Base-by-base conservation (phyloP, 2,113 vertebrate species). In the Antechinus flavipes region DNA sequence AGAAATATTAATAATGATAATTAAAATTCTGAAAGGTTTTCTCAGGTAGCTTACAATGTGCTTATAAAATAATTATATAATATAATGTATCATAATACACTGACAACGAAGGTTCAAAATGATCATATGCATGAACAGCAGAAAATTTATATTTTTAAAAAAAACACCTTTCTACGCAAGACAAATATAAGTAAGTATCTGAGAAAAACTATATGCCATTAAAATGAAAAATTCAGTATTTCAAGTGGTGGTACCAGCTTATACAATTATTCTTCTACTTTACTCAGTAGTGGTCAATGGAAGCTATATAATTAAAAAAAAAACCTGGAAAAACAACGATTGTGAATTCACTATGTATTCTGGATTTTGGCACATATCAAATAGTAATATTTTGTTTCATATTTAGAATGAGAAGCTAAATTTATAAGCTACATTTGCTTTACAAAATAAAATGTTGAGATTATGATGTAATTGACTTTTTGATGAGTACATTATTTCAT, bases 191-290 rank as follows among this genome's bases (percentile, higher is more conserved):
- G 0, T 42, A 90, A 91, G 0, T 91, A 96, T 91, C 47, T 95
- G 58, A 90, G 89, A 98, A 97, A 97, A 97, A 96, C 84, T 94
- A 30, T 42, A 94, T 97, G 56, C 50, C 90, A 94, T 95, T 0
- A 25, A 96, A 97, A 98, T 94, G 97, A 96, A 96, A 97, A 98
- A 97, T 98, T 98, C 96, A 97, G 76, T 96, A 55, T 93, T 97
- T 96, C 24, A 96, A 94, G 91, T 93, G 90, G 94, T 68, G 16
- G 50, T 95, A 95, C 27, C 93, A 95, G 93, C 93, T 96, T 94
- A 93, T 91, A 93, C 93, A 97, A 95, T 96, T 98, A 91, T 53
- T 95, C 89, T 96, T 96, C 92, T 96, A 55, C 92, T 97, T 97
- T 98, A 95, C 92, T 84, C 92, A 96, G 89, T 96, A 96, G 84